These are phyloP conservation scores for Apogon talboti DNA, from an alignment of 2,797 vertebrate genomes.

Conservation along the genomic window DNA sequence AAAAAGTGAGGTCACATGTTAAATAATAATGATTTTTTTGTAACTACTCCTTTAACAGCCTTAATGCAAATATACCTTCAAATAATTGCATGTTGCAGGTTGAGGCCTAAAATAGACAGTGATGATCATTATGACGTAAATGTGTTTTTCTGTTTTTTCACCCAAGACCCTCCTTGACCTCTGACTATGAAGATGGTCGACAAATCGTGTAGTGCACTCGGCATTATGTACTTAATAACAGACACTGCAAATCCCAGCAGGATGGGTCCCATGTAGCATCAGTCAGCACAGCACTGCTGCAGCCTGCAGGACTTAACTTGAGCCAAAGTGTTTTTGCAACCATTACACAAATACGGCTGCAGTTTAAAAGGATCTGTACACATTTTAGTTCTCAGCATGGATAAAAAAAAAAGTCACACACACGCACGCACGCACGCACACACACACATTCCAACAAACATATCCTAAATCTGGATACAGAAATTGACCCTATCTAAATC, in stretches of 20 bases:
- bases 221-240: slow-evolving; percentile 66
- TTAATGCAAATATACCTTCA: background rate
- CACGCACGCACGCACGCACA: background rate
- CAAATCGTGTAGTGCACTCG: slow-evolving; percentile 21
- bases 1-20: background rate
- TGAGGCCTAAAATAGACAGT: background rate
- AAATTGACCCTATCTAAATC: slow-evolving; percentile 60
- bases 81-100: too few relatives aligned
- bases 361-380: slow-evolving; percentile 45
- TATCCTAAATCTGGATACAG: slow-evolving; percentile 27
- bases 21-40: background rate
- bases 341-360: slow-evolving; percentile 35
- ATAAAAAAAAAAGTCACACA: background rate
- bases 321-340: slow-evolving; percentile 53
- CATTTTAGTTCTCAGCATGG: slow-evolving; percentile 17
- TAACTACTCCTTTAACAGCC: background rate
- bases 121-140: background rate
- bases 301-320: slow-evolving; percentile 37
- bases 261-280: slow-evolving; percentile 21
- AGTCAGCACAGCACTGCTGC: slow-evolving; percentile 6
- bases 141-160: slow-evolving; percentile 25
- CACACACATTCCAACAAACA: background rate
- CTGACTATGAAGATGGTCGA: slow-evolving; percentile 28
- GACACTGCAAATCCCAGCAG: slow-evolving; percentile 58
- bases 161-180: slow-evolving; percentile 42